These are phyloP conservation scores for Folsomia manolachei DNA, from an alignment of 2,888 invertebrate species.

Conservation along the genomic window DNA sequence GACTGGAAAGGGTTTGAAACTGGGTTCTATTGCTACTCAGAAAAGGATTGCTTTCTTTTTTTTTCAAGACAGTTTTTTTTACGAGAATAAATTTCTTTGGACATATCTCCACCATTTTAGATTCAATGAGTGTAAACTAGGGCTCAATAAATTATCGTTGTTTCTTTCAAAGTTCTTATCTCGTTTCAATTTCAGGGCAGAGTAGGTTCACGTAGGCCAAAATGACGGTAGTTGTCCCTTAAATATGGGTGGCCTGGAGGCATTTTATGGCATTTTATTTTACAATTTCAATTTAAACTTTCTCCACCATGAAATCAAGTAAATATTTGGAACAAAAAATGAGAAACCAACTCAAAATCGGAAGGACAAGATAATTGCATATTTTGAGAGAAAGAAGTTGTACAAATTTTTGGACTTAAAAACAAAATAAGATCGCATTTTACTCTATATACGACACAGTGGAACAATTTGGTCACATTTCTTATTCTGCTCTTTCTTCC, in stretches of 20 bases:
- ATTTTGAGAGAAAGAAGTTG: not conserved
- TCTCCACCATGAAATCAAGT: no score
- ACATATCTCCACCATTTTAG: constrained; percentile 13
- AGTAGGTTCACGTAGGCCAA: not conserved
- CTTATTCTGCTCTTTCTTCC: no score
- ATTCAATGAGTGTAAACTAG: constrained; percentile 5
- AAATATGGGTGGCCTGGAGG: no score
- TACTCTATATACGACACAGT: not conserved
- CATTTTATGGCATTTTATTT: not conserved
- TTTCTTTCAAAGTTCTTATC: not conserved
- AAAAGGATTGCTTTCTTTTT: not conserved
- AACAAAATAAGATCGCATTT: not conserved
- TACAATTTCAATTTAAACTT: not conserved
- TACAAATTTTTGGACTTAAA: no score
- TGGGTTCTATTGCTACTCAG: not conserved
- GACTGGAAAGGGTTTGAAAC: not conserved
- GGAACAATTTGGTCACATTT: not conserved
- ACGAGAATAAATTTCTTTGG: constrained; percentile 3
- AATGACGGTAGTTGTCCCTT: no score
- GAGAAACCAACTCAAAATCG: no score
- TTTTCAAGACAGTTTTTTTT: constrained; percentile 13
- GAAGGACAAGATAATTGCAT: no score
- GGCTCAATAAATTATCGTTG: constrained; percentile 9
- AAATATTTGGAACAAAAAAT: no score
- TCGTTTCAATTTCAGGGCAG: not conserved